phyloP scores from a whole-genome alignment of 2,888 invertebrate genomes.

The Caenorhabditis imperialis region DNA sequence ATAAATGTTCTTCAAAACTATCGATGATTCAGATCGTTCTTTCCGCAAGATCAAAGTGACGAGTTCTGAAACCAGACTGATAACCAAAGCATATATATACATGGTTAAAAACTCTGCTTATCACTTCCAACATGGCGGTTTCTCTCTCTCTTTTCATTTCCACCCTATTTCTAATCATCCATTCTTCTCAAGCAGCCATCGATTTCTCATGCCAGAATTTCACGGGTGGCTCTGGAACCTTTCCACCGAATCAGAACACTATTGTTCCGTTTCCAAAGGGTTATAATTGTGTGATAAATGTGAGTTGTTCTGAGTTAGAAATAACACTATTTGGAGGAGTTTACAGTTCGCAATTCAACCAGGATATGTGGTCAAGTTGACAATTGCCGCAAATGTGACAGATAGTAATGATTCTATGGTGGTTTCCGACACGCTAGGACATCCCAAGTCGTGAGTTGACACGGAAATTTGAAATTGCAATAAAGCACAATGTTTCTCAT shows the following conservation, averaged over 20 bases:
- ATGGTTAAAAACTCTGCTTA: too few relatives aligned
- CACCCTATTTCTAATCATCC: background rate
- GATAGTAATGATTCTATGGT: background rate
- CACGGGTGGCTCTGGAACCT: background rate
- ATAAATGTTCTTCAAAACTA: too few relatives aligned
- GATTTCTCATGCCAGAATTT: constrained; percentile 17
- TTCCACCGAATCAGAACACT: constrained; percentile 2
- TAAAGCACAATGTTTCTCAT: too few relatives aligned
- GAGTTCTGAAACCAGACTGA: too few relatives aligned
- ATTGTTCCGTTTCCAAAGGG: constrained; percentile 8
- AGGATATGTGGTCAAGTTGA: constrained; percentile 9
- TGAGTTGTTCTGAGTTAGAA: too few relatives aligned
- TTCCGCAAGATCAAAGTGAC: too few relatives aligned
- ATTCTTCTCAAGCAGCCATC: background rate
- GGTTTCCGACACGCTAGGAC: constrained; percentile 2
- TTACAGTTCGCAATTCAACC: constrained; percentile 25
- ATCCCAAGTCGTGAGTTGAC: background rate
- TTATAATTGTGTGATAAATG: constrained; percentile 3
- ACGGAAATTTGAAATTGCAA: too few relatives aligned
- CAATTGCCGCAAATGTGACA: constrained; percentile 2
- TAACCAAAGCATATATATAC: too few relatives aligned
- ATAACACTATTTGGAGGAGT: too few relatives aligned
- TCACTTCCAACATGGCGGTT: too few relatives aligned
- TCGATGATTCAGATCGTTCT: too few relatives aligned
- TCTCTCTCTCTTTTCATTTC: too few relatives aligned